A percentile compares a stretch with the other conserved stretches of the same genome.
Conservation (phyloP, 2,797 vertebrate species). For the Ptychobarbus kaznakovi region DNA sequence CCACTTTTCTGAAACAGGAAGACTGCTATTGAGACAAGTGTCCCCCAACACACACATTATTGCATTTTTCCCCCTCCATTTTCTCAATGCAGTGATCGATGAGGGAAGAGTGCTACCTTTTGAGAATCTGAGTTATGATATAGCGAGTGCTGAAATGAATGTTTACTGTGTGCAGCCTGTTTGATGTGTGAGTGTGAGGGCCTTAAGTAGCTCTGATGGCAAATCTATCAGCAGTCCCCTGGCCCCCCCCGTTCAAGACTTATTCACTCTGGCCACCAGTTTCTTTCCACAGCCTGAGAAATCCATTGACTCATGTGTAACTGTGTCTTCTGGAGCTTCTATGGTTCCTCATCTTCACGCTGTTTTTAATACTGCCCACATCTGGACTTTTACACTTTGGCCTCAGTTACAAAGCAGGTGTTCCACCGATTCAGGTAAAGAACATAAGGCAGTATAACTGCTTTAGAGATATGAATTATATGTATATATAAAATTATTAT, state of each 20-base stretch:
- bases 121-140: slow-evolving; percentile 26
- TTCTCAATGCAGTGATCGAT: slow-evolving; percentile 10
- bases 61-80: slow-evolving; percentile 27
- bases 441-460: background rate
- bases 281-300: slow-evolving; percentile 57
- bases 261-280: slow-evolving; percentile 45
- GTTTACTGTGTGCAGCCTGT: slow-evolving; percentile 16
- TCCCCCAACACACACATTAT: slow-evolving; percentile 50
- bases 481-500: background rate
- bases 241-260: slow-evolving; percentile 37
- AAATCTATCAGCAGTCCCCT: slow-evolving; percentile 51
- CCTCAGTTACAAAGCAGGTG: slow-evolving; percentile 55
- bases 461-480: slow-evolving; percentile 27
- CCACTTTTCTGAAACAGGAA: slow-evolving; percentile 42
- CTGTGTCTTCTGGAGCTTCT: slow-evolving; percentile 45
- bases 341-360: slow-evolving; percentile 37
- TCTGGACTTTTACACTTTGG: slow-evolving; percentile 52
- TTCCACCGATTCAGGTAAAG: slow-evolving; percentile 53
- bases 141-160: slow-evolving; percentile 38
- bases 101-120: slow-evolving; percentile 20
- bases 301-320: slow-evolving; percentile 54
- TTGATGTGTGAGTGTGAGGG: slow-evolving; percentile 40
- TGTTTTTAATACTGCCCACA: slow-evolving; percentile 43
- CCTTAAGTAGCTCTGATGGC: slow-evolving; percentile 46
- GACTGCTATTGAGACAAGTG: slow-evolving; percentile 43